phyloP scores from a whole-genome alignment of 2,113 vertebrate genomes.

The Axis porcinus region DNA sequence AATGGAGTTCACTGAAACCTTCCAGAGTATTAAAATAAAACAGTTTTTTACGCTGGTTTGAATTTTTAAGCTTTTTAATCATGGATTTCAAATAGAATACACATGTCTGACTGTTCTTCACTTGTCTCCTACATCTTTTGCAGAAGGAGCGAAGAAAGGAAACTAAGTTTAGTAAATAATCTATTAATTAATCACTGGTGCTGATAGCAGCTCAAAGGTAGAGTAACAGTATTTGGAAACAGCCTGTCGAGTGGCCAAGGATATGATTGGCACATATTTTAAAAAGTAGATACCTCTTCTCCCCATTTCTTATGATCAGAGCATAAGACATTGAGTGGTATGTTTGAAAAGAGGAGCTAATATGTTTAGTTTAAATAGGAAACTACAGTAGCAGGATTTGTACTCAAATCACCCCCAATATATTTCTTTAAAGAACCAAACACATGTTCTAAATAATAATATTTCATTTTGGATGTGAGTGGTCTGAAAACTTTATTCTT shows the following conservation, averaged over 20 bases:
- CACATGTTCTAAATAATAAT: constrained; percentile 21
- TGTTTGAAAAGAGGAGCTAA: constrained; percentile 15
- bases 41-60: constrained; percentile 93
- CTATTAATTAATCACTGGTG: constrained; percentile 80
- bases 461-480: not conserved
- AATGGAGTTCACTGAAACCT: constrained; percentile 98
- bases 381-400: constrained; percentile 6
- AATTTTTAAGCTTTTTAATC: constrained; percentile 92
- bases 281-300: not conserved
- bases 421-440: constrained; percentile 2
- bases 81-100: constrained; percentile 85
- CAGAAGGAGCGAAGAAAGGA: constrained; percentile 75
- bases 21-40: constrained; percentile 93
- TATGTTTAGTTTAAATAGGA: constrained; percentile 30
- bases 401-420: not conserved
- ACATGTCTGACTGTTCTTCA: constrained; percentile 78
- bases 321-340: not conserved
- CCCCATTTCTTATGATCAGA: not conserved
- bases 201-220: constrained; percentile 66
- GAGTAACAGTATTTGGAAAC: constrained; percentile 59
- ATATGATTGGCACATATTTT: not conserved
- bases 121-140: constrained; percentile 74
- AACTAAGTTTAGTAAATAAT: constrained; percentile 74
- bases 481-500: constrained; percentile 3
- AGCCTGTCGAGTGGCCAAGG: constrained; percentile 47